phyloP scores from a whole-genome alignment of 2,113 vertebrate species.

The Actenoides hombroni region DNA sequence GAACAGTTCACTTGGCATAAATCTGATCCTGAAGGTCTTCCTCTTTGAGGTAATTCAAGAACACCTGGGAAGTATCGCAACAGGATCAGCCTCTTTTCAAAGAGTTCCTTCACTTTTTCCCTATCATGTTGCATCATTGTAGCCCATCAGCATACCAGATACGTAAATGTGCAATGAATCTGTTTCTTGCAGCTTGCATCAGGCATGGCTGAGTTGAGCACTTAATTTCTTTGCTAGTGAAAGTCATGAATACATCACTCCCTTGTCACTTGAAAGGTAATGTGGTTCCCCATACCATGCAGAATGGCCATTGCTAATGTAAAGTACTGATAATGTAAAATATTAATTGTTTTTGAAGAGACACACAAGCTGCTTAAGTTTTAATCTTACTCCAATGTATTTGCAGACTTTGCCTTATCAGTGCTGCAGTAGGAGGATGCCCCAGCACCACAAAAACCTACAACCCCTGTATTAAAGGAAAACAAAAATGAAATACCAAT shows the following conservation, averaged over 20 bases:
- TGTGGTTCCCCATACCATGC: too few species aligned
- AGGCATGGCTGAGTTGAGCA: too few species aligned
- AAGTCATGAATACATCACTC: too few species aligned
- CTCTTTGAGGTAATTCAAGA: not conserved
- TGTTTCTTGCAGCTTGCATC: not conserved
- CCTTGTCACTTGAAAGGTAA: too few species aligned
- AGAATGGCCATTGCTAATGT: too few species aligned
- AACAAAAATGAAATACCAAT: not conserved
- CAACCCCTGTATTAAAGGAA: not conserved
- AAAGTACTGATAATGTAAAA: too few species aligned
- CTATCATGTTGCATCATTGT: accelerated
- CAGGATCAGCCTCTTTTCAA: not conserved
- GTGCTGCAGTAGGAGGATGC: too few species aligned
- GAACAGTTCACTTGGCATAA: not conserved
- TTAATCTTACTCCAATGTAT: too few species aligned
- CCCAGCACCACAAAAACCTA: not conserved
- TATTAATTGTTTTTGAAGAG: too few species aligned
- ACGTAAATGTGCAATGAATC: not conserved
- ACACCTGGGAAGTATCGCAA: not conserved
- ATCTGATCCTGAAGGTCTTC: not conserved
- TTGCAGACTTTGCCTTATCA: too few species aligned
- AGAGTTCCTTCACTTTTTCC: not conserved
- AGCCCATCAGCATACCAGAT: not conserved
- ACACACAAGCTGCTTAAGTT: too few species aligned
- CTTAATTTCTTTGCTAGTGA: too few species aligned